Evolutionary conservation across 2,888 invertebrate genomes (phyloP).

Genomic region (Gerris lacustris): DNA sequence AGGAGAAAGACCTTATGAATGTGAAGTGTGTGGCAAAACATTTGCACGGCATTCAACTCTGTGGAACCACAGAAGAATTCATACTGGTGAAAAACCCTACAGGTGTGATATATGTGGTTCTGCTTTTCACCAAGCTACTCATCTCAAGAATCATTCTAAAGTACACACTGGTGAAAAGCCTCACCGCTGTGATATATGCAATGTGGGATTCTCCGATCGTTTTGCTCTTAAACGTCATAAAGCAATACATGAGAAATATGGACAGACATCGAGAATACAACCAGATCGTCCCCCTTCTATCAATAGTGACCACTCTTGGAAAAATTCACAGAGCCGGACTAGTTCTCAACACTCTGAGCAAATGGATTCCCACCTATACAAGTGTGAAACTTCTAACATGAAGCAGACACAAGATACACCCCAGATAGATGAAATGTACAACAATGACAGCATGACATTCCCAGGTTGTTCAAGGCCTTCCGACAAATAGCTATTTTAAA

Average conservation of each 20-base stretch:
- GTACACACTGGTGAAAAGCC: conserved; percentile 71
- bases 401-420: conserved; percentile 10
- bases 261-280: conserved; percentile 35
- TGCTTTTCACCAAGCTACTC: conserved; percentile 78
- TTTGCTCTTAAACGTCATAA: conserved; percentile 76
- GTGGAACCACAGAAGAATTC: conserved; percentile 79
- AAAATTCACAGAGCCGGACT: conserved; percentile 20
- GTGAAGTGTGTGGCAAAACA: conserved; percentile 78
- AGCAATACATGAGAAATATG: conserved; percentile 79
- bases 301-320: not conserved
- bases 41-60: conserved; percentile 77
- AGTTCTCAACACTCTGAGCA: conserved; percentile 16
- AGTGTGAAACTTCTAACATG: conserved; percentile 6
- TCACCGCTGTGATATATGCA: conserved; percentile 69
- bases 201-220: conserved; percentile 75
- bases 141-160: conserved; percentile 77
- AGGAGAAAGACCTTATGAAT: conserved; percentile 76
- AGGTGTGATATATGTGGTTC: conserved; percentile 80
- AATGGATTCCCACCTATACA: conserved; percentile 3
- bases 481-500: conserved; percentile 17
- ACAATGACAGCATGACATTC: conserved; percentile 32
- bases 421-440: conserved; percentile 20
- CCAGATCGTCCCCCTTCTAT: conserved; percentile 32
- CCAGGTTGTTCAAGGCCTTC: conserved; percentile 33
- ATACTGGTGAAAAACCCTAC: conserved; percentile 71